phyloP scores from a whole-genome alignment of 1,140 invertebrate species.

The Solenopsis fugax region DNA sequence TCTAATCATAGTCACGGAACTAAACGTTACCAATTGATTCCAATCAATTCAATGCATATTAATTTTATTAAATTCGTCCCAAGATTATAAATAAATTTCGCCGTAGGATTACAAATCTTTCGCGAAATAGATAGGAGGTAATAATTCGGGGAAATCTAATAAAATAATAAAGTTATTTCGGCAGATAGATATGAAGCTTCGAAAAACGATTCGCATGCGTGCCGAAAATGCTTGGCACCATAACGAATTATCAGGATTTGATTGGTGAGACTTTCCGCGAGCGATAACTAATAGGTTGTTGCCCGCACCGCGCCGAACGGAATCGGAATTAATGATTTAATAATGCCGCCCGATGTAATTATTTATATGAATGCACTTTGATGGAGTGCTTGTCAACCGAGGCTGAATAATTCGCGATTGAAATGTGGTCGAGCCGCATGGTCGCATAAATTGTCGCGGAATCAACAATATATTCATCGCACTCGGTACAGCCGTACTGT shows the following conservation, averaged over 20 bases:
- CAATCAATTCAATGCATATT: not conserved
- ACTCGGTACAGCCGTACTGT: slow-evolving; percentile 64
- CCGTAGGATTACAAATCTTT: not conserved
- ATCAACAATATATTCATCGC: slow-evolving; percentile 83
- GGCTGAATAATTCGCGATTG: slow-evolving; percentile 81
- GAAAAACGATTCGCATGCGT: slow-evolving; percentile 2
- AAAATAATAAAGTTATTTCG: slow-evolving; percentile 15
- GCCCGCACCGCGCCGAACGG: slow-evolving; percentile 63
- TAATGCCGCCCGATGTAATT: slow-evolving; percentile 80
- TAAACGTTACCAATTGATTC: not conserved
- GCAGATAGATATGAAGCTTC: not conserved
- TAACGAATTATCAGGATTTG: slow-evolving; percentile 72
- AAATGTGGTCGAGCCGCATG: slow-evolving; percentile 76
- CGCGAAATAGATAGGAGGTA: not conserved
- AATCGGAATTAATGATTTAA: slow-evolving; percentile 80
- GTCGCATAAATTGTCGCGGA: slow-evolving; percentile 81
- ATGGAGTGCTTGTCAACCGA: slow-evolving; percentile 79
- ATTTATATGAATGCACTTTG: slow-evolving; percentile 82
- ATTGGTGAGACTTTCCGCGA: slow-evolving; percentile 63
- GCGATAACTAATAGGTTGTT: slow-evolving; percentile 77
- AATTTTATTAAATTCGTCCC: slow-evolving; percentile 46
- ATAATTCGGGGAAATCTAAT: not conserved
- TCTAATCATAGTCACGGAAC: not conserved
- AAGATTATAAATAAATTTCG: slow-evolving; percentile 22
- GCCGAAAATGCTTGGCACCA: not conserved